Conservation (phyloP, 2,888 invertebrate genomes). For the Drosophila seclusa region DNA sequence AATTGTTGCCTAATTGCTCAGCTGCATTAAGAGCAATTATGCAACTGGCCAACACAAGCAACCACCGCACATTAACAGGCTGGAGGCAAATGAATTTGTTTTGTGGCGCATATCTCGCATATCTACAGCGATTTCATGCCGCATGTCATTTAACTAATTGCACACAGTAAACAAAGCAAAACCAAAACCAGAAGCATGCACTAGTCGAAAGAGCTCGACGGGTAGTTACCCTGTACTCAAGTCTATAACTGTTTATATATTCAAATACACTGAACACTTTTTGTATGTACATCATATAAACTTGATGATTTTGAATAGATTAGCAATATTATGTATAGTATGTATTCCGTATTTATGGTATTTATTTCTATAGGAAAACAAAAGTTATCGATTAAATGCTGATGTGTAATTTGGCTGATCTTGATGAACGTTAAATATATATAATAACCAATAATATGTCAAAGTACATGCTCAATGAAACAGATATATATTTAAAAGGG, state of each 20-base stretch:
- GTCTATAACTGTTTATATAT: not conserved
- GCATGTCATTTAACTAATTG: slow-evolving; percentile 59
- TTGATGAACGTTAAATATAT: not conserved
- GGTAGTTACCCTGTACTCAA: not conserved
- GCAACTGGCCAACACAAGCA: slow-evolving; percentile 37
- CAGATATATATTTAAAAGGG: not conserved
- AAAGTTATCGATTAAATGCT: not conserved
- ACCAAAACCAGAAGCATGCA: not conserved
- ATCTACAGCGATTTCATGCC: slow-evolving; percentile 27
- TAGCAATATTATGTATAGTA: not conserved
- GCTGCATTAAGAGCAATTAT: slow-evolving; percentile 77
- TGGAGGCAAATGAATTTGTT: slow-evolving; percentile 43
- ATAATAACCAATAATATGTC: not conserved
- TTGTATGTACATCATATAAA: not conserved
- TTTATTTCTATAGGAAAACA: not conserved
- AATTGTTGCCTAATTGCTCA: slow-evolving; percentile 65
- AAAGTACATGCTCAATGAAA: not conserved
- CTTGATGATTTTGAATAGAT: not conserved
- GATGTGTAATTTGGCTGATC: not conserved
- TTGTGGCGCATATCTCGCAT: slow-evolving; percentile 46
- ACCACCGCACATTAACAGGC: slow-evolving; percentile 22
- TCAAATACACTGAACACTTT: not conserved
- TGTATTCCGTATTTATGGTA: not conserved
- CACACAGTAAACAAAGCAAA: slow-evolving; percentile 4
- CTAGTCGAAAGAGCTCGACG: not conserved